Base-by-base conservation (phyloP, 1,140 invertebrate species). In the Hyposmocoma kahamanoa region DNA sequence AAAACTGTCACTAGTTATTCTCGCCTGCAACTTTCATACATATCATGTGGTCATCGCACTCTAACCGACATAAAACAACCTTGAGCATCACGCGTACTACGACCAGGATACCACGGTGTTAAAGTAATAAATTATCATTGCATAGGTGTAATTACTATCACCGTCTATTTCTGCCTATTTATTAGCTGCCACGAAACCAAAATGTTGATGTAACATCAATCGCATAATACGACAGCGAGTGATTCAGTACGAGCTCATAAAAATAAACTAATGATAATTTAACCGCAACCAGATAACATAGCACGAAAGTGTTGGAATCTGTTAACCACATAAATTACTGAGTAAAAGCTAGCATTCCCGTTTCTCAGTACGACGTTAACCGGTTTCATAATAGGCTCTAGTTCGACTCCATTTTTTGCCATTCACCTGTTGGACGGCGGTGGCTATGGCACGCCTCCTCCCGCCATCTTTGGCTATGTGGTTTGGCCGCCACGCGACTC, bases 311-410 rank as follows among this genome's bases (percentile, higher is more conserved):
- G 56, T 65, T 62, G 64, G 62, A 72, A 70, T 78, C 60, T 68
- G 55, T 67, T 74, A 76, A 73, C 68, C 64, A 69, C 65, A 74
- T 72, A 68, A 68, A 74, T 79, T 71, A 66, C 74, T n/a, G 62
- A 84, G 81, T 84, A 84, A 84, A 84, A 84, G 81, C 66, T 67
- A 62, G 64, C 62, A 66, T 58, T 84, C 71, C 72, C 67, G 67
- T 74, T 72, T 71, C 58, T 53, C 62, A 67, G 55, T 63, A 57
- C 49, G 34, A 42, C 51, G 53, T 45, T 26, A 67, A 78, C 81
- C 68, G 71, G 81, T 84, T 80, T 66, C 51, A 51, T 75, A 72
- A 74, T 77, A 67, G 67, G 59, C 54, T 66, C 51, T 62, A 67
- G 62, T 74, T 57, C n/a, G n/a, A n/a, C n/a, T n/a, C n/a, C 69